Conservation (phyloP, 2,113 vertebrate genomes). For the Dermatemys mawii region DNA sequence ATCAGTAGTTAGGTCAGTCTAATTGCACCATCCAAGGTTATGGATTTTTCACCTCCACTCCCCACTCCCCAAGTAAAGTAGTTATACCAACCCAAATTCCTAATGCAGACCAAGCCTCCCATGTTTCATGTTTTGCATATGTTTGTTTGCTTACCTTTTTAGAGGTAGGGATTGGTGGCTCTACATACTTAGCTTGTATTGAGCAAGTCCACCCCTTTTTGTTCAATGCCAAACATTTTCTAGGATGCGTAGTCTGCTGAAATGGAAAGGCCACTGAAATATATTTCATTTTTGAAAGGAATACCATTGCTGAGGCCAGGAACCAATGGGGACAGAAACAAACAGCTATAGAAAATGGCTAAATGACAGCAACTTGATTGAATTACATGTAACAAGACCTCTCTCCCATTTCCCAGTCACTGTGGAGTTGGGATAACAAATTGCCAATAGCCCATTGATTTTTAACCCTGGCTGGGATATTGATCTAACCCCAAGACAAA, state of each 20-base stretch:
- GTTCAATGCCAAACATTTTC: neutral
- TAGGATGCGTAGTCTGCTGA: neutral
- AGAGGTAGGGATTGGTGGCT: neutral
- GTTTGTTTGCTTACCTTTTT: neutral
- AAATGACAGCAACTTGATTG: neutral
- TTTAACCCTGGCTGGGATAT: too few relatives aligned
- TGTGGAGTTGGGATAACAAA: accelerated
- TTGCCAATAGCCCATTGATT: neutral
- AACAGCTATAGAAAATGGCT: neutral
- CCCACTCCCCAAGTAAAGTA: too few relatives aligned
- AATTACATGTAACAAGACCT: neutral
- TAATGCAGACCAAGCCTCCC: too few relatives aligned
- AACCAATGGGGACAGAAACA: neutral
- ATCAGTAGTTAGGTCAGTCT: too few relatives aligned
- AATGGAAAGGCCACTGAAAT: neutral
- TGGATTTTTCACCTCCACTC: too few relatives aligned
- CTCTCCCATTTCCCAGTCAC: neutral
- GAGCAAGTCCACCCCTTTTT: neutral
- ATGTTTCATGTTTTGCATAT: neutral
- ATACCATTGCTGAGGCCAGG: neutral
- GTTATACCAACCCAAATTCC: too few relatives aligned
- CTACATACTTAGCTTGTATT: neutral
- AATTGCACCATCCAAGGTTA: too few relatives aligned
- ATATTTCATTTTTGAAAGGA: neutral
- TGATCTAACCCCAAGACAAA: too few relatives aligned